phyloP scores from a whole-genome alignment of 2,113 vertebrate species.

The Syngnathus typhle region DNA sequence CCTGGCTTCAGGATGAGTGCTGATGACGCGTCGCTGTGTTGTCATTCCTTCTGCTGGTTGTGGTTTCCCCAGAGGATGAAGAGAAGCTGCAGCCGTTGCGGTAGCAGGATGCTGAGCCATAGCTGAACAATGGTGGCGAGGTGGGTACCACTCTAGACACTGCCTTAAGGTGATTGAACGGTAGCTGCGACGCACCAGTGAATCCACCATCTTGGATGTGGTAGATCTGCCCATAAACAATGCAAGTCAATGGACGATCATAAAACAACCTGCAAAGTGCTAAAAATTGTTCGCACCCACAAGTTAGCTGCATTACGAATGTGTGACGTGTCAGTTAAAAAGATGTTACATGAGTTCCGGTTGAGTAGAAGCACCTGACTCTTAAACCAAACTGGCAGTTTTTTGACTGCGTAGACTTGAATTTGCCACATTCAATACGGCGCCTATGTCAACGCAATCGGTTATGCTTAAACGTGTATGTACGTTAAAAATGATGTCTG shows the following conservation, averaged over 20 bases:
- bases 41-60: neutral
- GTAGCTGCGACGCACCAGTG: neutral
- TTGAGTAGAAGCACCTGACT: too few species aligned
- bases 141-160: neutral
- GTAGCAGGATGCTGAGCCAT: neutral
- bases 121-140: neutral
- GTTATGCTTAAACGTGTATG: too few species aligned
- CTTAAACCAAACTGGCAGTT: too few species aligned
- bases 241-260: neutral
- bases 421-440: neutral
- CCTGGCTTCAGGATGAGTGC: neutral
- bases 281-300: too few species aligned
- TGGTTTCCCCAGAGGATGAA: neutral
- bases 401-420: neutral
- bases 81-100: neutral
- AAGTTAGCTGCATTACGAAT: too few species aligned
- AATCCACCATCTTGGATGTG: neutral
- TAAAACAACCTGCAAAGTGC: too few species aligned
- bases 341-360: too few species aligned
- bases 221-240: neutral
- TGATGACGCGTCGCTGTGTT: slow-evolving; percentile 11
- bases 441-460: neutral
- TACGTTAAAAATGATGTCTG: neutral
- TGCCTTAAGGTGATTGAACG: neutral
- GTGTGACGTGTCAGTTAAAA: too few species aligned